These are phyloP conservation scores for Parazoanthus atlanticus DNA, from an alignment of 92 coral and sea anemone species.

Conservation along the genomic window DNA sequence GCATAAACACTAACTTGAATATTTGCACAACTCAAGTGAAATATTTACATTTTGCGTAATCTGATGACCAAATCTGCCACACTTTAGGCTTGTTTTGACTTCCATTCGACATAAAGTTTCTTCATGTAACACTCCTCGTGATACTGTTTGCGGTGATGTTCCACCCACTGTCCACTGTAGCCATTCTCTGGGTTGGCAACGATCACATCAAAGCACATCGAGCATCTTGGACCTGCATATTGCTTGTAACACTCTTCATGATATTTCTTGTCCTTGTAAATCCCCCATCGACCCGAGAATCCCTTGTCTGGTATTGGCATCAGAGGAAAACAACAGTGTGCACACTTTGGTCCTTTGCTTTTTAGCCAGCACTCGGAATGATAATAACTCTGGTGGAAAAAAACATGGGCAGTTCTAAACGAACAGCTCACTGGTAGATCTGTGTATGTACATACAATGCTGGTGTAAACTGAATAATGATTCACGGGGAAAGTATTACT, in stretches of 20 bases:
- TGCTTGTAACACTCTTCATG: constrained; percentile 94
- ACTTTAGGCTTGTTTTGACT: constrained; percentile 69
- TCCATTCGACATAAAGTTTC: constrained; percentile 75
- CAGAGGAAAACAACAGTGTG: constrained; percentile 94
- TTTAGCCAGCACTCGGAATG: constrained; percentile 95
- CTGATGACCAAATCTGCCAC: background rate
- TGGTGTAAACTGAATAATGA: too few species aligned
- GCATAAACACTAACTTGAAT: too few species aligned
- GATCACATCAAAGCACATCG: constrained; percentile 93
- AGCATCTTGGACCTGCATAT: constrained; percentile 96
- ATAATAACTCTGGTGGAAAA: constrained; percentile 47
- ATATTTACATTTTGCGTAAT: too few species aligned
- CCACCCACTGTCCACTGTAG: constrained; percentile 81
- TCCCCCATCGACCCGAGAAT: constrained; percentile 93
- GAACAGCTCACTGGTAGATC: background rate
- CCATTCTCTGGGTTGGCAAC: constrained; percentile 83
- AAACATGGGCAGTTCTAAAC: background rate
- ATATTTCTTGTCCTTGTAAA: constrained; percentile 78
- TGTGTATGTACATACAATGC: too few species aligned
- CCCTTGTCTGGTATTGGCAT: constrained; percentile 86
- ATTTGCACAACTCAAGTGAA: too few species aligned
- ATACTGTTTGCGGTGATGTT: constrained; percentile 74
- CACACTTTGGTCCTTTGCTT: constrained; percentile 94
- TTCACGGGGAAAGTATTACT: too few species aligned
- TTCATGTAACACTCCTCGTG: constrained; percentile 92